Evolutionary conservation across 2,888 invertebrate genomes (phyloP), one percentile per base, ranked within the genome.

Genomic region (Leuctra nigra): DNA sequence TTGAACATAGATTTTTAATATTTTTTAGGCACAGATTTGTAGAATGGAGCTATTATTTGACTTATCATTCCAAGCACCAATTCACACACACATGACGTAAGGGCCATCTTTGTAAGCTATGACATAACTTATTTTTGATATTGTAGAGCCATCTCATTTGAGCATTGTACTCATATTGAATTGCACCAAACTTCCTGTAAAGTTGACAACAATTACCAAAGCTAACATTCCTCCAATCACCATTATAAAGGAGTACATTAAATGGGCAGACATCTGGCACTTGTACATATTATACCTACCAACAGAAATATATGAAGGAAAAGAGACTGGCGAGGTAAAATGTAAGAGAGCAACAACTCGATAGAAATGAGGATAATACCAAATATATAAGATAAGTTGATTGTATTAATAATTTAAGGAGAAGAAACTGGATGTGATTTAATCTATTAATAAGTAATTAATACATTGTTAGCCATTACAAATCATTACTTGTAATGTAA

Each of bases 221-320:
- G 82, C 81, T 80, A 81, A 82, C 82, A 83, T 82, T 83, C 82
- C 82, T 81, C 78, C 80, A 61, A 57, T 57, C 59, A 60, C 25
- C 54, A 55, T 52, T 46, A 13, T 38, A 20, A 24, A 48, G 48
- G 33, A 44, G 29, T 29, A 29, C n/a, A n/a, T n/a, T n/a, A n/a
- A n/a, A n/a, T n/a, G n/a, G n/a, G n/a, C n/a, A n/a, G n/a, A n/a
- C n/a, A n/a, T n/a, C n/a, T n/a, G n/a, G n/a, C n/a, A n/a, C n/a
- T n/a, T n/a, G n/a, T n/a, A n/a, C n/a, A n/a, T n/a, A n/a, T n/a
- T n/a, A n/a, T n/a, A n/a, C n/a, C n/a, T n/a, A n/a, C n/a, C n/a
- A n/a, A n/a, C n/a, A n/a, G n/a, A n/a, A n/a, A n/a, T n/a, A n/a
- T n/a, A n/a, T n/a, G n/a, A n/a, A n/a, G n/a, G n/a, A n/a, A n/a